Evolutionary conservation across 2,888 invertebrate species (phyloP), one percentile per base, ranked within the genome.

Genomic region (Drosophila tripunctata): DNA sequence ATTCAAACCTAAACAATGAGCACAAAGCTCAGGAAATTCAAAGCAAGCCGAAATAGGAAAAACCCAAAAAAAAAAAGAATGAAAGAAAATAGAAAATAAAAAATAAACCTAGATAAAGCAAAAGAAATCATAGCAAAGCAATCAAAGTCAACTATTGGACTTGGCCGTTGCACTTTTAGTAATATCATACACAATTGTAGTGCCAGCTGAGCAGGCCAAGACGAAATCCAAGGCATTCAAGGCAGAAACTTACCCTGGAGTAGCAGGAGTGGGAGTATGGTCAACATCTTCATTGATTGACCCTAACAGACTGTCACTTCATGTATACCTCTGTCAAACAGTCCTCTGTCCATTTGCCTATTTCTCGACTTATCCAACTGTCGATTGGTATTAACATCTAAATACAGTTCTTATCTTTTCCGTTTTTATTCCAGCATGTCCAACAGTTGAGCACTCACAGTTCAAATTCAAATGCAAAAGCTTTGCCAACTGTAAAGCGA

Each of bases 111-210:
- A 21, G 6, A 14, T 19, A 48, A 17, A 40, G 12, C 1, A 58
- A 72, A 64, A 60, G 56, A 38, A 68, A 73, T 40, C 31, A 44
- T 27, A 35, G 47, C 47, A 52, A 63, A 63, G 61, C 66, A 67
- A 78, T 64, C 75, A 57, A 75, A 62, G 40, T 33, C 65, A 71
- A 61, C 60, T 48, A 55, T 38, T 60, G 71, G 57, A 66, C 63
- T 64, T 44, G 36, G 27, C 45, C 43, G 44, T 50, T 69, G 69
- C 60, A 61, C 67, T 61, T 83, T 65, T 67, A 52, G 76, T 82
- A 71, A 75, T 82, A 64, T 67, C 78, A 78, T 67, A 74, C 24
- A 67, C 14, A 22, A 50, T 30, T 44, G 38, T 61, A 64, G 57
- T 40, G 47, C 24, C 47, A 47, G 62, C 48, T 57, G 50, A 30